Evolutionary conservation across 1,140 invertebrate genomes (phyloP), one percentile per base, ranked within the genome.

Genomic region (Zaprionus tsacasi): DNA sequence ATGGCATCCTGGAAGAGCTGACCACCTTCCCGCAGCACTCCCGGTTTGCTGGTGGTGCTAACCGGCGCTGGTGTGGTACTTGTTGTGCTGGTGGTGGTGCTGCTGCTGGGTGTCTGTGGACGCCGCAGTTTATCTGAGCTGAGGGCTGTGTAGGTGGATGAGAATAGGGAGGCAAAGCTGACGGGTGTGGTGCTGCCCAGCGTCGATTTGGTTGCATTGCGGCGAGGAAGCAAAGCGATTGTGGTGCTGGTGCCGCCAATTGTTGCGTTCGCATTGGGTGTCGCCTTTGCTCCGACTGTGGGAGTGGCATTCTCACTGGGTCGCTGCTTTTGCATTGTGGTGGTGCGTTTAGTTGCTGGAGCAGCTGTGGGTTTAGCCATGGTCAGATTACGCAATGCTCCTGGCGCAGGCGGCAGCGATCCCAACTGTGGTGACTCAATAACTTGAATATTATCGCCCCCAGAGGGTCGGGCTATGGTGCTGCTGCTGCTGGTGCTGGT

Each of bases 1-100:
- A 94, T 94, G 12, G 93, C 93, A 64, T 94, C 94, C 68, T 95
- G 94, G 81, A 93, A 95, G 7, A 95, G 89, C 71, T 95, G 94
- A 0, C 93, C 93, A 4, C 71, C 80, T 66, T 94, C 93, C 30
- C 88, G 70, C 17, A 92, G 36, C 7, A 92, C 54, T 0, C 82
- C 76, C 2, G 82, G 43, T 59, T 91, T 90, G 64, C 6, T 55
- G 52, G 54, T 54, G 11, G 48, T 61, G 63, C 66, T 78, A 3
- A 38, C 40, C 11, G 65, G 43, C 12, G 30, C 36, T 1, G 65
- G 40, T 13, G 72, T 58, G 10, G 75, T 76, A 36, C 56, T 60
- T 35, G 52, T 35, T 0, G 54, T 50, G 3, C 56, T 56, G 27
- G 45, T 52, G 27, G 45, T 52, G 50, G 38, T n/a, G 25, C 58